These are phyloP conservation scores for Cyphomyrus plagiostoma DNA, from an alignment of 2,113 vertebrate genomes.

Conservation along the genomic window DNA sequence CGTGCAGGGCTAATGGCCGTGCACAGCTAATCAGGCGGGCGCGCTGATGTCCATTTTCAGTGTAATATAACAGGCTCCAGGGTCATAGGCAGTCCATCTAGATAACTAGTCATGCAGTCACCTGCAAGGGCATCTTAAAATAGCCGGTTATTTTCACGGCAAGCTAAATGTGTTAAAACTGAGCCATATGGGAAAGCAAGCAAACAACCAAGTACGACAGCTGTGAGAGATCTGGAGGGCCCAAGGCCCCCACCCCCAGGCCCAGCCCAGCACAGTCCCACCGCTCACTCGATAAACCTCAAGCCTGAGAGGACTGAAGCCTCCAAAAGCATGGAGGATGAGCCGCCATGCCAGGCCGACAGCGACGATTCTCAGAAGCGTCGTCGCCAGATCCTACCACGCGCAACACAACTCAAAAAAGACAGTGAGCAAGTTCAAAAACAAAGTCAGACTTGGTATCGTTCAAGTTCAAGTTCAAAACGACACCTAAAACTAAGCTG, in stretches of 20 bases:
- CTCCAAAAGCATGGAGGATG: not conserved
- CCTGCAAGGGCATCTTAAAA: not conserved
- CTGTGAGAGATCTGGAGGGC: not conserved
- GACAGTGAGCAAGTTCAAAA: not conserved
- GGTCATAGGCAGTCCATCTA: not conserved
- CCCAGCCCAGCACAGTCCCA: not conserved
- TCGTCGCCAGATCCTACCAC: not conserved
- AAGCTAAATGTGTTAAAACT: not conserved
- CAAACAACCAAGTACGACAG: not conserved
- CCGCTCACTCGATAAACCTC: not conserved
- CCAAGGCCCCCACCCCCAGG: not conserved
- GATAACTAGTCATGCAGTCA: not conserved
- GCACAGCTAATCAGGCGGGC: not conserved
- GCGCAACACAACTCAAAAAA: not conserved
- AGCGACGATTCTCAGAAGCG: not conserved
- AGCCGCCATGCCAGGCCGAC: not conserved
- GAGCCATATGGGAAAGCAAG: not conserved
- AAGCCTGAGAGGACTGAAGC: not conserved
- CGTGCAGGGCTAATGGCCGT: not conserved
- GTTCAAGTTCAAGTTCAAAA: not conserved
- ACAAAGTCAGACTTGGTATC: not conserved
- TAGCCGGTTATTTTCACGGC: not conserved
- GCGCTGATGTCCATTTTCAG: not conserved
- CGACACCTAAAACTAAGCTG: not conserved
- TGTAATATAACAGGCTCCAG: not conserved